phyloP scores from a whole-genome alignment of 1,140 invertebrate species.

The Cyphomyrmex costatus region DNA sequence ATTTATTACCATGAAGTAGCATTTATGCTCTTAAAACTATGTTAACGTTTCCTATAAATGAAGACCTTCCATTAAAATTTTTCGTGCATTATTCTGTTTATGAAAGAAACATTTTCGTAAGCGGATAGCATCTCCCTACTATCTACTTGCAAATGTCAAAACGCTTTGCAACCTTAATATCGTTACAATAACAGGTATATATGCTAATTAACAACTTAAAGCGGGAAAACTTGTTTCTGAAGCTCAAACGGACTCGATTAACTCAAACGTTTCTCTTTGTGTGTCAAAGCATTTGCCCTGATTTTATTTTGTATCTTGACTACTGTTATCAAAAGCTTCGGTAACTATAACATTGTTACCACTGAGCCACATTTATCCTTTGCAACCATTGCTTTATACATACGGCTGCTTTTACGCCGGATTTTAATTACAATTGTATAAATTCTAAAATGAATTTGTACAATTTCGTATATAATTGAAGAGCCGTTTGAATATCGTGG shows the following conservation, averaged over 20 bases:
- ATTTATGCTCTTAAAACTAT: background rate
- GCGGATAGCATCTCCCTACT: background rate
- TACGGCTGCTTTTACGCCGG: background rate
- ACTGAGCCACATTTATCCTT: background rate
- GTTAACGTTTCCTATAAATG: background rate
- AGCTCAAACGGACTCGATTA: constrained; percentile 11
- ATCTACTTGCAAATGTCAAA: background rate
- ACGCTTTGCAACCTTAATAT: background rate
- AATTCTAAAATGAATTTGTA: constrained; percentile 9
- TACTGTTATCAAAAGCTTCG: constrained; percentile 7
- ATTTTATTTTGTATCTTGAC: background rate
- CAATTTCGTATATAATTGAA: background rate
- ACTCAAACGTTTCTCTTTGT: background rate
- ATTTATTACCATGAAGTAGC: background rate
- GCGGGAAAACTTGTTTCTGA: background rate
- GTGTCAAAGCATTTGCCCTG: background rate
- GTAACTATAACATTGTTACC: constrained; percentile 1
- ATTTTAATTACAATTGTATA: constrained; percentile 3
- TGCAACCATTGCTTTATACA: background rate
- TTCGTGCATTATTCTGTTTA: background rate
- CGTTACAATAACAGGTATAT: background rate
- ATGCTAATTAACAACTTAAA: background rate
- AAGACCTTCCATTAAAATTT: background rate
- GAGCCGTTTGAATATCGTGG: background rate
- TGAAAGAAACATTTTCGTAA: background rate